phyloP scores from a whole-genome alignment of 1,140 invertebrate genomes.

The Agrypnia vestita region DNA sequence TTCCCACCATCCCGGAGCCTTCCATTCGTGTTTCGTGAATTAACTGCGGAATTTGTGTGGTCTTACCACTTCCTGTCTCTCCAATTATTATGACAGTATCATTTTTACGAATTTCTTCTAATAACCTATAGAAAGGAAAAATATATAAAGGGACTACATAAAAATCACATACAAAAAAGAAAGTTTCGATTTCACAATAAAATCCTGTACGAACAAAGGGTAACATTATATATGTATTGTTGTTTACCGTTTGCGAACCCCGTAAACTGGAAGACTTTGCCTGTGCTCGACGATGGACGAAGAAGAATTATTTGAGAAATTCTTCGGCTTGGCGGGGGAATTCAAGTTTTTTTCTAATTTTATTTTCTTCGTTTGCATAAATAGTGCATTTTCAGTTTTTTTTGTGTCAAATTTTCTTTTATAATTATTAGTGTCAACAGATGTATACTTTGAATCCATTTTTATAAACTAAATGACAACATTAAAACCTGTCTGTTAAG shows the following conservation, averaged over 20 bases:
- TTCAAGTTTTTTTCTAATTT: slow-evolving; percentile 37
- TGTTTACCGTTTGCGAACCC: slow-evolving; percentile 49
- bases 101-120: slow-evolving; percentile 70
- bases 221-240: not conserved
- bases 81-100: slow-evolving; percentile 92
- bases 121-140: slow-evolving; percentile 63
- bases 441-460: slow-evolving; percentile 59
- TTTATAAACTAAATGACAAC: slow-evolving; percentile 19
- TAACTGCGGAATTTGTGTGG: slow-evolving; percentile 96
- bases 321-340: slow-evolving; percentile 9
- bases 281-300: slow-evolving; percentile 49
- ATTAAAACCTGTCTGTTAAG: not conserved
- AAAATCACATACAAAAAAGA: not conserved
- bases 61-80: slow-evolving; percentile 98
- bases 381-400: slow-evolving; percentile 32
- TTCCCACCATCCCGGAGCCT: slow-evolving; percentile 84
- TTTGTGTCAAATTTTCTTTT: slow-evolving; percentile 52
- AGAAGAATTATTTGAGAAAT: slow-evolving; percentile 30
- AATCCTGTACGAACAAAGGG: not conserved
- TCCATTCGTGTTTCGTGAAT: slow-evolving; percentile 91
- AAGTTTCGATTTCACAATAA: not conserved
- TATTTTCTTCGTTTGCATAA: slow-evolving; percentile 43
- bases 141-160: not conserved
- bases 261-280: slow-evolving; percentile 53
- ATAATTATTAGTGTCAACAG: slow-evolving; percentile 40